phyloP scores from a whole-genome alignment of 2,888 invertebrate species.

The Tipula unca region DNA sequence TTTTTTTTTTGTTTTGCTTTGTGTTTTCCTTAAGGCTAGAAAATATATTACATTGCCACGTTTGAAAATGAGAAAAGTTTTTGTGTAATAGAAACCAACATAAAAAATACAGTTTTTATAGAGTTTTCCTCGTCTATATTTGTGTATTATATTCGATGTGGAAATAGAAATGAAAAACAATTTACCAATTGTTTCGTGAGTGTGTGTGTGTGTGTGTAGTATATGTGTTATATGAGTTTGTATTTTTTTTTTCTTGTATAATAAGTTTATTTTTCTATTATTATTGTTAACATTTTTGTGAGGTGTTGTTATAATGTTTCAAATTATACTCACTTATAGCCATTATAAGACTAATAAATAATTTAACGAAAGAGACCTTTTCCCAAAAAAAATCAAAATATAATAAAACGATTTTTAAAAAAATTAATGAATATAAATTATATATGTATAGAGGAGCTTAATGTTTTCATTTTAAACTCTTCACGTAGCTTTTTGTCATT shows the following conservation, averaged over 20 bases:
- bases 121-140: background rate
- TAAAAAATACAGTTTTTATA: background rate
- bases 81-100: slow-evolving; percentile 15
- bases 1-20: too few relatives aligned
- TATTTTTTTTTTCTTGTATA: background rate
- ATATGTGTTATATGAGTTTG: background rate
- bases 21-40: background rate
- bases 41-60: slow-evolving; percentile 19
- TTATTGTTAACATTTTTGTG: background rate
- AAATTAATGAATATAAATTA: background rate
- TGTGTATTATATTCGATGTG: background rate
- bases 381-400: background rate
- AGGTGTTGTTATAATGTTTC: background rate
- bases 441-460: background rate
- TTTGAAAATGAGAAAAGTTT: slow-evolving; percentile 19
- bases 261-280: background rate
- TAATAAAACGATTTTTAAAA: background rate
- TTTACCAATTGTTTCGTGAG: background rate
- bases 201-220: background rate
- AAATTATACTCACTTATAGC: background rate
- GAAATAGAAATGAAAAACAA: background rate
- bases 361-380: background rate
- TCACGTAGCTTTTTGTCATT: background rate
- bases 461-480: background rate
- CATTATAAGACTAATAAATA: background rate